Conservation (phyloP, 2,113 vertebrate genomes). For the Clarias magur region DNA sequence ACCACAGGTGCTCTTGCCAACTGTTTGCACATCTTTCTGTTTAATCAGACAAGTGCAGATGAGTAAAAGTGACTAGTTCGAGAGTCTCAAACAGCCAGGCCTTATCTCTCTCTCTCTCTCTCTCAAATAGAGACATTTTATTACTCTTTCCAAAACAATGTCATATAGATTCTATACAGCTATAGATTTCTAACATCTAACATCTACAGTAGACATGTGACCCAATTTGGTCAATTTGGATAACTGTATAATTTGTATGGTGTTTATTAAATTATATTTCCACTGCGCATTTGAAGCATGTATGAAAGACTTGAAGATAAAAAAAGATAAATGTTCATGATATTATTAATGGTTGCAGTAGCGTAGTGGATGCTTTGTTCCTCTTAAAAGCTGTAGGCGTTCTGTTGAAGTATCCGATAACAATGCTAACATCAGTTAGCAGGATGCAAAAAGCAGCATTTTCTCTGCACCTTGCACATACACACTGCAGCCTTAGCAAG, state of each 20-base stretch:
- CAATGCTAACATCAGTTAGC: slow-evolving; percentile 21
- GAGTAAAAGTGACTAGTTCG: not conserved
- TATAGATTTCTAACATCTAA: not conserved
- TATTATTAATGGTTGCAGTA: not conserved
- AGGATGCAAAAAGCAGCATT: slow-evolving; percentile 32
- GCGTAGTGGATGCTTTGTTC: not conserved
- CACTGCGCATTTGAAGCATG: not conserved
- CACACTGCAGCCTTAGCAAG: slow-evolving; percentile 7
- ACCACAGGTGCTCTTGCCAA: not conserved
- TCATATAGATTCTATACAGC: not conserved
- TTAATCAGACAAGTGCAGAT: not conserved
- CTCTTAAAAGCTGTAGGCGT: not conserved
- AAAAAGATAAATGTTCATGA: not conserved
- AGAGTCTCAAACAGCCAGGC: not conserved
- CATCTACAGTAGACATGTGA: not conserved
- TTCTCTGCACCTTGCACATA: slow-evolving; percentile 34
- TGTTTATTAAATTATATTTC: not conserved
- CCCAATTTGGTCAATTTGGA: not conserved
- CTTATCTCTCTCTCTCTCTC: not conserved
- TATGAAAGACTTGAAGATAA: not conserved
- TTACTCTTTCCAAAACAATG: not conserved
- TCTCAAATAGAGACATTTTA: not conserved
- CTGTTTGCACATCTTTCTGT: not conserved
- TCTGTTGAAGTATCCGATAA: slow-evolving; percentile 8
- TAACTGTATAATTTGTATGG: not conserved